phyloP scores from a whole-genome alignment of 2,888 invertebrate genomes.

The Polydrusus tereticollis region DNA sequence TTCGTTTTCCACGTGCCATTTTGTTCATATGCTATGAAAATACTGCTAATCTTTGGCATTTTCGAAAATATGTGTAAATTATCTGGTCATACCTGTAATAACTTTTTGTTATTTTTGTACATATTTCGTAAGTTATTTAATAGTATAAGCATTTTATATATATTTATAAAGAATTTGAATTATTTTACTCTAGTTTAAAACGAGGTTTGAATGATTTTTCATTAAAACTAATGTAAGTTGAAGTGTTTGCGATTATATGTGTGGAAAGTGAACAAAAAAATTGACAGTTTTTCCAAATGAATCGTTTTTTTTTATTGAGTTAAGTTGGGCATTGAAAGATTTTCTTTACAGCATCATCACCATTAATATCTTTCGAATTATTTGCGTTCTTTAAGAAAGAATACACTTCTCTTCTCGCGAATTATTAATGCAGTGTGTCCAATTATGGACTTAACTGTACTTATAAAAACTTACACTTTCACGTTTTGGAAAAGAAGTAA shows the following conservation, averaged over 20 bases:
- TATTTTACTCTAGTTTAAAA: constrained; percentile 23
- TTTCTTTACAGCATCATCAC: not conserved
- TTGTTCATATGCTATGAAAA: not conserved
- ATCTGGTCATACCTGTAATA: constrained; percentile 56
- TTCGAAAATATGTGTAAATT: constrained; percentile 42
- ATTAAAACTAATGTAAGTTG: constrained; percentile 1
- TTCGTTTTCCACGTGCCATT: not conserved
- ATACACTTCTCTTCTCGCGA: no score
- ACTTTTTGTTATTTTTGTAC: constrained; percentile 54
- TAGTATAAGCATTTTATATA: constrained; percentile 50
- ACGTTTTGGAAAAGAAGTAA: no score
- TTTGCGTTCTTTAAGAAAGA: no score
- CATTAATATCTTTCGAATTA: no score
- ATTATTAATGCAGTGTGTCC: no score
- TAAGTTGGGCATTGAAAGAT: not conserved
- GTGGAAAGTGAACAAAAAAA: constrained; percentile 1
- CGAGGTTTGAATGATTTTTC: constrained; percentile 6
- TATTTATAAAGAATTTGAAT: constrained; percentile 44
- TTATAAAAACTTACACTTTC: no score
- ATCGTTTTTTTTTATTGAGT: not conserved
- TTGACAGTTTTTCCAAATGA: not conserved
- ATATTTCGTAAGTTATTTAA: constrained; percentile 56
- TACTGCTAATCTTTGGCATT: constrained; percentile 25
- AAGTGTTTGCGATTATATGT: constrained; percentile 11
- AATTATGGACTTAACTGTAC: no score